Conservation (phyloP, 2,797 vertebrate genomes). For the Phataginus tetradactyla region DNA sequence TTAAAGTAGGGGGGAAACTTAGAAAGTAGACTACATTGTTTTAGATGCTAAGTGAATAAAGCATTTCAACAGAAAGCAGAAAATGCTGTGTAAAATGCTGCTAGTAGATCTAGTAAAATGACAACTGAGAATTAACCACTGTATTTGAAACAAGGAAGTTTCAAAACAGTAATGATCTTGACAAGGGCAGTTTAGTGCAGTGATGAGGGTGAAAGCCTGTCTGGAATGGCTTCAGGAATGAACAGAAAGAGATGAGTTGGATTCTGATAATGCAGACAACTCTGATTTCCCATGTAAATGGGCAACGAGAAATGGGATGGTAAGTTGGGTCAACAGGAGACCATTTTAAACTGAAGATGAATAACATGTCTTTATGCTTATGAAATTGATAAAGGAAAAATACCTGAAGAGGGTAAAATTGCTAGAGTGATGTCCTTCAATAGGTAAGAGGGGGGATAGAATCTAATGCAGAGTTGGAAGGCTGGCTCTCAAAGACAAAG, state of each 20-base stretch:
- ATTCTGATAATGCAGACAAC: background rate
- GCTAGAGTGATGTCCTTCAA: background rate
- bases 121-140: background rate
- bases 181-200: background rate
- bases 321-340: background rate
- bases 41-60: slow-evolving; percentile 9
- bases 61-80: background rate
- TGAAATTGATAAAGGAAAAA: slow-evolving; percentile 30
- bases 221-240: background rate
- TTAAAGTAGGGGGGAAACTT: background rate
- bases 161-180: background rate
- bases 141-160: slow-evolving; percentile 19
- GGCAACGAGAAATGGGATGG: background rate
- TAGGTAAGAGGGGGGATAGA: background rate
- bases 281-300: background rate
- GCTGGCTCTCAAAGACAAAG: background rate
- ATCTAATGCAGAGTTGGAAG: background rate
- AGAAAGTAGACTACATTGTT: background rate
- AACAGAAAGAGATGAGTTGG: background rate
- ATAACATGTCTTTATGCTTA: background rate
- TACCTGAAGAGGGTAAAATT: background rate
- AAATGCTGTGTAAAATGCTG: background rate
- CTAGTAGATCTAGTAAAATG: background rate
- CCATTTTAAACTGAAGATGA: background rate
- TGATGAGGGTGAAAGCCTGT: background rate